Evolutionary conservation across 2,113 vertebrate species (phyloP), one percentile per base, ranked within the genome.

Genomic region (Psilopsiagon aymara): DNA sequence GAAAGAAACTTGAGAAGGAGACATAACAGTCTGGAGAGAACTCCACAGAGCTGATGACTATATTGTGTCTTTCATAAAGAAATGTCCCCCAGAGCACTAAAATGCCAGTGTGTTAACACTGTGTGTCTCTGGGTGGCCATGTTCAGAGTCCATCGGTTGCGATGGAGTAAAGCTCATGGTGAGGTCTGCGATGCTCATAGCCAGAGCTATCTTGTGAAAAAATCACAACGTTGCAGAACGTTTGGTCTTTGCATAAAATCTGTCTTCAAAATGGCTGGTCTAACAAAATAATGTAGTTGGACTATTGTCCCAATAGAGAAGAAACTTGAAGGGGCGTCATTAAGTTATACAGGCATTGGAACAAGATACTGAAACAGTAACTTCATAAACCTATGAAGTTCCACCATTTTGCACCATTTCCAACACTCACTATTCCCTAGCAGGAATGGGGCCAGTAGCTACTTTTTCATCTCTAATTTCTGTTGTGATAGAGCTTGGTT

Each of bases 11-110:
- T 92, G 92, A 96, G 96, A 55, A 94, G 92, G 92, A 97, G 95
- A 96, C 95, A 94, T 96, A 94, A 95, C 88, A 96, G 92, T 94
- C 96, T 95, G 95, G 95, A 96, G 96, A 94, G 91, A 94, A 88
- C 89, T 79, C 94, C 62, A 74, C 69, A 69, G 88, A 46, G 81
- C 92, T 94, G 92, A 94, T 94, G 96, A 96, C 94, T 94, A 46
- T 92, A 96, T 94, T 69, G 41, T 96, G 76, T 94, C 95, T 96
- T 94, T 95, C 91, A 95, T 94, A 95, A 97, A 96, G 95, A 95
- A 96, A 96, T 94, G 93, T 69, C 83, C 62, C 69, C 47, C 52
- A 24, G 92, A 92, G 90, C 88, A 91, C 69, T 1, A 6, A 55
- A 75, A 74, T 96, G 82, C 76, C 88, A 75, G 66, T 2, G 13